Base-by-base conservation (phyloP, 2,797 vertebrate species). In the Perdix hodgsoniae region DNA sequence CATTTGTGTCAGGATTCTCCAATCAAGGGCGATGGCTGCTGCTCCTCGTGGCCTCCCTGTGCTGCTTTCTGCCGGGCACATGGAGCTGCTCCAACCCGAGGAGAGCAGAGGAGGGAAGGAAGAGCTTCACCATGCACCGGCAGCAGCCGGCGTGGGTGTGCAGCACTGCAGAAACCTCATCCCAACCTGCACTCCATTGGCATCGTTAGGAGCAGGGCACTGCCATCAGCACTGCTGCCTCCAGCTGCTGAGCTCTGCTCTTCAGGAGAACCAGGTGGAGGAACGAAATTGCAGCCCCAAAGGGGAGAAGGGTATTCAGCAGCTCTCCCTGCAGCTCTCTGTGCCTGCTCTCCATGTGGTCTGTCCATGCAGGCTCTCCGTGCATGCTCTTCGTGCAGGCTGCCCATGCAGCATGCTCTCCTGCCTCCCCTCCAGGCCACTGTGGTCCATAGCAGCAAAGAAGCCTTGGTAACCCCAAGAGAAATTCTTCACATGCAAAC, bases 1-100 rank as follows among this genome's bases (percentile, higher is more conserved):
- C 93, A 78, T 95, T 94, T 95, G 35, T 90, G 90, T 88, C 92
- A 92, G 70, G 74, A 72, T 86, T 90, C 84, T 86, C 83, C 87
- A 91, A 88, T 71, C 85, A 27, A 91, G 86, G 86, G 18, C 1
- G 33, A 69, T 54, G 42, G 56, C 76, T 91, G 73, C 65, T 78
- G 86, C 66, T 88, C 37, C 86, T 86, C 0, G 1, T 69, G 45
- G 73, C 31, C 74, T 22, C 22, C 64, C 44, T 9, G 6, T 6
- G 11, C 26, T 21, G 6, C 22, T 23, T 72, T 56, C 37, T n/a
- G 22, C 52, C 1, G 29, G 33, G 31, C 23, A 24, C 39, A 24
- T 31, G 70, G 50, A 17, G 13, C 6, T 31, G 39, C 31, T 26
- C 44, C 3, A 33, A 24, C 31, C 52, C 5, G 9, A 44, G 16